A percentile compares a stretch with the other conserved stretches of the same genome.
These are phyloP conservation scores for Chanos chanos DNA, from an alignment of 2,797 vertebrate species.

Conservation along the genomic window DNA sequence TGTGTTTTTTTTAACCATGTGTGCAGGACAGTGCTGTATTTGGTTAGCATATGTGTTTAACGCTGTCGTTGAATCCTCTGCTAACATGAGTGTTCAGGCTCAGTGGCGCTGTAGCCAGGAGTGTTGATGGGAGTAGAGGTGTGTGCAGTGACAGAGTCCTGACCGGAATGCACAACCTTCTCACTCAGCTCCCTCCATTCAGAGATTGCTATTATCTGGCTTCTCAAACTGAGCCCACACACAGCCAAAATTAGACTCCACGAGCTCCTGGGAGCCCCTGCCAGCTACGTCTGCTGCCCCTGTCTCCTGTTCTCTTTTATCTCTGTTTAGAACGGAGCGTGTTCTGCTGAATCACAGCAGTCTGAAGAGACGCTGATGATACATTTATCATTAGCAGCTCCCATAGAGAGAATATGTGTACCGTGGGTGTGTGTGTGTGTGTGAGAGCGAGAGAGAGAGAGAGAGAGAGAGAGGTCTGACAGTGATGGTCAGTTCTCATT, in stretches of 20 bases:
- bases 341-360: constrained; percentile 27
- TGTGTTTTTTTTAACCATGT: too few species aligned
- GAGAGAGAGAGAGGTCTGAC: too few species aligned
- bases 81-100: too few species aligned
- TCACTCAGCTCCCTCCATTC: constrained; percentile 62
- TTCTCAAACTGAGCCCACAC: constrained; percentile 70
- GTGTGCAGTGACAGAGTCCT: constrained; percentile 60
- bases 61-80: too few species aligned
- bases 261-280: constrained; percentile 39
- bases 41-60: too few species aligned
- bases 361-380: constrained; percentile 17
- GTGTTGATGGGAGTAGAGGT: constrained; percentile 26
- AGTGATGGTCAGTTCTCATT: constrained; percentile 5
- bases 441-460: constrained; percentile 6
- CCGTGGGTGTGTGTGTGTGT: not conserved
- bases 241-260: constrained; percentile 71
- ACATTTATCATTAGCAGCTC: constrained; percentile 25
- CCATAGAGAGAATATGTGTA: too few species aligned
- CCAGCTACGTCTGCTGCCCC: constrained; percentile 18
- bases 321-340: too few species aligned
- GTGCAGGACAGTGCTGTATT: too few species aligned
- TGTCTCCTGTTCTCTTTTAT: too few species aligned
- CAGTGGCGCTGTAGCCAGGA: constrained; percentile 53
- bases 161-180: constrained; percentile 68
- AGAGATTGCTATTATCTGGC: constrained; percentile 81